phyloP scores from a whole-genome alignment of 2,888 invertebrate species.

The Netelia inedita region DNA sequence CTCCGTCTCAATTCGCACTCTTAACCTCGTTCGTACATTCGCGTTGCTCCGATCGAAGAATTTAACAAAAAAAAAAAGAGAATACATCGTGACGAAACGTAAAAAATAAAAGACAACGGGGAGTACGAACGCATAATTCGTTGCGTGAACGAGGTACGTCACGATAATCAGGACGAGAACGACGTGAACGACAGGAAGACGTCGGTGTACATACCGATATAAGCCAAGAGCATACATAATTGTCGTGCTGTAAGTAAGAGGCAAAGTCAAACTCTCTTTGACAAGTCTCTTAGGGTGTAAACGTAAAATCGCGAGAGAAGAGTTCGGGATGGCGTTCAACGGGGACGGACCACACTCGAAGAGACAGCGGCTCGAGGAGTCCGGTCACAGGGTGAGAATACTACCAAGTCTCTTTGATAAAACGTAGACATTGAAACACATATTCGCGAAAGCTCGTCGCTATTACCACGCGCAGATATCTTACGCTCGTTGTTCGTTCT shows the following conservation, averaged over 20 bases:
- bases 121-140: too few relatives aligned
- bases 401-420: neutral
- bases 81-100: too few relatives aligned
- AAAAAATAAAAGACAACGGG: too few relatives aligned
- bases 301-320: conserved; percentile 1
- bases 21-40: conserved; percentile 15
- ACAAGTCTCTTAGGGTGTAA: neutral
- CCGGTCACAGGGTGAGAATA: conserved; percentile 83
- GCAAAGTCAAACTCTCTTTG: neutral
- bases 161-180: too few relatives aligned
- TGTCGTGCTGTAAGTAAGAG: conserved; percentile 4
- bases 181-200: too few relatives aligned
- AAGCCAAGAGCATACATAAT: too few relatives aligned
- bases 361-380: conserved; percentile 84
- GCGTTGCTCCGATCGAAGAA: too few relatives aligned
- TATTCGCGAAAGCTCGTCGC: neutral
- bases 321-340: conserved; percentile 85
- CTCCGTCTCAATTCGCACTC: neutral
- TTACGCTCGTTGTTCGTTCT: neutral
- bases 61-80: too few relatives aligned
- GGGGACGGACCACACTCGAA: conserved; percentile 85
- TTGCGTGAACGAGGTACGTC: too few relatives aligned
- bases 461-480: neutral
- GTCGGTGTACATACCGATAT: too few relatives aligned
- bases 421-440: conserved; percentile 8